A percentile compares a stretch with the other conserved stretches of the same genome.
Conservation (phyloP, 2,888 invertebrate species). For the Leptodirus hochenwartii region DNA sequence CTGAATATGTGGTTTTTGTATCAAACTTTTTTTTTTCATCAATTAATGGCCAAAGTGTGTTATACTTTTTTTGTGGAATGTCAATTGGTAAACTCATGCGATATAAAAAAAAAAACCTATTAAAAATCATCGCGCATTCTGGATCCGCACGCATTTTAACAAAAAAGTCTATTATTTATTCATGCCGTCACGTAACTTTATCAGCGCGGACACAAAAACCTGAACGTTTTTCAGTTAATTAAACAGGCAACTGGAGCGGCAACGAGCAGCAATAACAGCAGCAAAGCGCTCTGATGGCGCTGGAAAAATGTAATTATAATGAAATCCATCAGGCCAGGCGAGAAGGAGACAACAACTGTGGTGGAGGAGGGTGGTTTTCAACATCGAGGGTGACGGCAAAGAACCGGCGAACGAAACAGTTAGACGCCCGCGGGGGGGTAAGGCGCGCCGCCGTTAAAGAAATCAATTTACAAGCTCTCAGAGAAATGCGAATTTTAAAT, state of each 20-base stretch:
- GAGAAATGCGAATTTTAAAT: constrained; percentile 26
- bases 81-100: too few relatives aligned
- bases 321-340: constrained; percentile 24
- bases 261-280: too few relatives aligned
- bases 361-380: too few relatives aligned
- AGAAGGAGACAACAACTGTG: constrained; percentile 7
- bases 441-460: constrained; percentile 18
- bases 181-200: constrained; percentile 18
- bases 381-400: too few relatives aligned
- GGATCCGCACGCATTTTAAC: too few relatives aligned
- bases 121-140: too few relatives aligned
- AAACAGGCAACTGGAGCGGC: constrained; percentile 19
- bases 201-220: constrained; percentile 17
- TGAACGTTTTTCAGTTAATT: constrained; percentile 23
- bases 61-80: too few relatives aligned
- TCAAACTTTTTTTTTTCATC: too few relatives aligned
- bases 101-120: too few relatives aligned
- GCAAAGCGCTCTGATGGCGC: too few relatives aligned
- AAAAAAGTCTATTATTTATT: constrained; percentile 15
- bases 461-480: constrained; percentile 27
- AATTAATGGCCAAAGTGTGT: too few relatives aligned
- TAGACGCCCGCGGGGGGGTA: constrained; percentile 7
- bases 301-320: constrained; percentile 27
- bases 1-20: too few relatives aligned
- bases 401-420: constrained; percentile 4